A percentile compares a stretch with the other conserved stretches of the same genome.
Evolutionary conservation across 2,888 invertebrate genomes (phyloP).

Genomic region (Dryadula phaetusa): DNA sequence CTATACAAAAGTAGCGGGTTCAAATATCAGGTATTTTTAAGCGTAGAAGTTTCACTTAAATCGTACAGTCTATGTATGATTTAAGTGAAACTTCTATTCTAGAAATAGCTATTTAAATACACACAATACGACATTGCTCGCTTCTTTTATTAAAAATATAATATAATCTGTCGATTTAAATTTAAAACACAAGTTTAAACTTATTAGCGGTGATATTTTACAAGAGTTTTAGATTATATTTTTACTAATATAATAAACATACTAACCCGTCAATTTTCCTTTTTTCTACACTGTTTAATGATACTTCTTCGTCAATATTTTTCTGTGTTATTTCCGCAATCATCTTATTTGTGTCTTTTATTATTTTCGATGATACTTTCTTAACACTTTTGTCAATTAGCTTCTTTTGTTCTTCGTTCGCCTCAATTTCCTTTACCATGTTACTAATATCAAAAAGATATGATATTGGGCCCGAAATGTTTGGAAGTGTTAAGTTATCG

Average conservation of each 20-base stretch:
- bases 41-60: no score
- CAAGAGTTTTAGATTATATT: neutral
- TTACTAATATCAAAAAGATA: constrained; percentile 65
- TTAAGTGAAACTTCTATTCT: no score
- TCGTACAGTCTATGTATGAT: no score
- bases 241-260: neutral
- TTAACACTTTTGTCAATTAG: constrained; percentile 55
- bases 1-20: no score
- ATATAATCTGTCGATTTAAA: no score
- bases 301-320: constrained; percentile 53
- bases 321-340: constrained; percentile 59
- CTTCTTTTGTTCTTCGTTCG: constrained; percentile 60
- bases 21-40: no score
- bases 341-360: constrained; percentile 57
- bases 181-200: no score
- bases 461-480: constrained; percentile 45
- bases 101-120: no score
- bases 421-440: constrained; percentile 58
- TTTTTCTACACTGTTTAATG: constrained; percentile 52
- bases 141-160: no score
- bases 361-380: constrained; percentile 51
- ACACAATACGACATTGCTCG: no score
- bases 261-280: constrained; percentile 58
- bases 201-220: no score
- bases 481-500: constrained; percentile 51